A percentile compares a stretch with the other conserved stretches of the same genome.
These are phyloP conservation scores for Cecropterus lyciades DNA, from an alignment of 1,140 invertebrate species.

Conservation along the genomic window DNA sequence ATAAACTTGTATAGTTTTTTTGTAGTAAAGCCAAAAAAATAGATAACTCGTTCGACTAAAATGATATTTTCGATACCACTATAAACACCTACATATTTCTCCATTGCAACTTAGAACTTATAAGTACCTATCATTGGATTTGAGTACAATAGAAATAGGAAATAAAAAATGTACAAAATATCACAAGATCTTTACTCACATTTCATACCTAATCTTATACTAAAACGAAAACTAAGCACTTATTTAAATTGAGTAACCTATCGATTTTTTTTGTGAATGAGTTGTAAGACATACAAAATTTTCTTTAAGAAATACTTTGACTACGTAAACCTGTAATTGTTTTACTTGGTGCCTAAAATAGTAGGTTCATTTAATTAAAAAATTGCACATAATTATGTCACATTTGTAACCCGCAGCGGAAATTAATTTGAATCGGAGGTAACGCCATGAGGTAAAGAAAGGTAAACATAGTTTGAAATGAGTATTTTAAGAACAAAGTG, in stretches of 20 bases:
- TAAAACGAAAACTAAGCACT: not conserved
- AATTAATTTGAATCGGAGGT: not conserved
- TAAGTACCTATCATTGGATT: no score
- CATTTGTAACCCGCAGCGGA: not conserved
- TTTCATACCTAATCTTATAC: not conserved
- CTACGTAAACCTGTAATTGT: not conserved
- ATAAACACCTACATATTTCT: no score
- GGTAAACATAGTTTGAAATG: not conserved
- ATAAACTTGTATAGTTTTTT: no score
- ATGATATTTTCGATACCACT: no score
- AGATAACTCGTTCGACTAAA: no score
- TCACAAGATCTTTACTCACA: conserved; percentile 2
- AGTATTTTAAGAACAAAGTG: conserved; percentile 37
- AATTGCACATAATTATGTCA: conserved; percentile 4
- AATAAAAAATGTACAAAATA: conserved; percentile 10
- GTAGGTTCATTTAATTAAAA: not conserved
- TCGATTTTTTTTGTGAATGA: not conserved
- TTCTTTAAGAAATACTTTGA: not conserved
- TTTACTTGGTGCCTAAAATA: not conserved
- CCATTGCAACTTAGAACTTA: no score
- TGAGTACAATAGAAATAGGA: not conserved
- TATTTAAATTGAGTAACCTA: not conserved
- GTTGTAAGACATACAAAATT: not conserved
- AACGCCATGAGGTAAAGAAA: not conserved
- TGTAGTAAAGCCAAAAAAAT: no score